Evolutionary conservation across 2,888 invertebrate species (phyloP).

Genomic region (Arctia plantaginis): DNA sequence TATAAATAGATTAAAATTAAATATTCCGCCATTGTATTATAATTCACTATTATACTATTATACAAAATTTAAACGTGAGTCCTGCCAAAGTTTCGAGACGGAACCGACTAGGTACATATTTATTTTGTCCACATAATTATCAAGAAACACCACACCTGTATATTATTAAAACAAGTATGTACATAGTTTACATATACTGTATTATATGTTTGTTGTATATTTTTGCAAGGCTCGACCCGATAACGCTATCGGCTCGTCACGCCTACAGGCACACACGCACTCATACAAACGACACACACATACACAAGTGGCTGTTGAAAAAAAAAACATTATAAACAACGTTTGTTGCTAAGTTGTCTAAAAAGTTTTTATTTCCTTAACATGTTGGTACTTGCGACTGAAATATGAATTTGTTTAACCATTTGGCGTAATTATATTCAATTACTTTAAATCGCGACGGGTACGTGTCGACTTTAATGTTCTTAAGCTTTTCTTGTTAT

Average conservation of each 20-base stretch:
- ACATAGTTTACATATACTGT: conserved; percentile 44
- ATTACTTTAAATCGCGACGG: conserved; percentile 27
- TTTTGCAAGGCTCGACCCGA: conserved; percentile 83
- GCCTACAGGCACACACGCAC: conserved; percentile 75
- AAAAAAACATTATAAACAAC: conserved; percentile 58
- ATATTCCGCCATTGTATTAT: conserved; percentile 17
- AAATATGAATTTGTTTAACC: conserved; percentile 15
- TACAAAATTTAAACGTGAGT: neutral
- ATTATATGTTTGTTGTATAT: conserved; percentile 80
- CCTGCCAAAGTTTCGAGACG: neutral
- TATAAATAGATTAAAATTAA: conserved; percentile 5
- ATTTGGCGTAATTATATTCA: conserved; percentile 42
- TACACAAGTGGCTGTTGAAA: conserved; percentile 26
- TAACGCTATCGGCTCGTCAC: conserved; percentile 81
- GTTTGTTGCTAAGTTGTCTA: conserved; percentile 77
- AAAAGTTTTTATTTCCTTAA: conserved; percentile 53
- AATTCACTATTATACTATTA: conserved; percentile 6
- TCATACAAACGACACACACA: conserved; percentile 31
- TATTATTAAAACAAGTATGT: conserved; percentile 34
- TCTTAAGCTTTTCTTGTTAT: conserved; percentile 1
- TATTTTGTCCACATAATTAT: conserved; percentile 64
- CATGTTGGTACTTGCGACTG: conserved; percentile 2
- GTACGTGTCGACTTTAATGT: conserved; percentile 7
- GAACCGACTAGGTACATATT: conserved; percentile 27
- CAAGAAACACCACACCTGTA: conserved; percentile 63